Evolutionary conservation across 2,888 invertebrate genomes (phyloP), one percentile per base, ranked within the genome.

Genomic region (Andricus quercusramuli): DNA sequence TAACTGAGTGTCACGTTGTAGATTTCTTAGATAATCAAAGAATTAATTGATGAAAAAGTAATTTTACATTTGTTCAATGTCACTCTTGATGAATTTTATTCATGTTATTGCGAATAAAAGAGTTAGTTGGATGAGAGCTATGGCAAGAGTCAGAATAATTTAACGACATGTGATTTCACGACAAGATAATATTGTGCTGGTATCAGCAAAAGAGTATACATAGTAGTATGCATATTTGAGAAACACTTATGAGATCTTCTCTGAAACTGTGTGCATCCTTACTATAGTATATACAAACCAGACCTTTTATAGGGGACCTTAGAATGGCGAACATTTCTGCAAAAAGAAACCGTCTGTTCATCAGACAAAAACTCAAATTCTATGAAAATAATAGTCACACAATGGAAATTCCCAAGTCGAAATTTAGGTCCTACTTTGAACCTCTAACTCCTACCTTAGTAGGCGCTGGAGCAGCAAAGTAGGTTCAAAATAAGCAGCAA

Each of bases 141-240:
- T 25, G 62, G 22, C 62, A 79, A 70, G 77, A 83, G 79, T 82
- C 47, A 80, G 80, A 85, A 83, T 83, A 84, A 87, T 86, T 86
- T 86, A 86, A 86, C 84, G 84, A 83, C 85, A 85, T 81, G 81
- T 66, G 85, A 87, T 87, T 78, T 83, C 56, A 79, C 79, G 81
- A 68, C 70, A 77, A 83, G 86, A 87, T 86, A 83, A 62, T 62
- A 62, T 80, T 51, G 74, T 25, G 64, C 13, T 64, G 41, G 17
- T 80, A 80, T 82, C 77, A 80, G 78, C 80, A 37, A 37, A 37
- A 37, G 37, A 37, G 37, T 37, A 37, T 37, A 37, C 37, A 37
- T 37, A 37, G 37, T 37, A 37, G 82, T 79, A 78, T 65, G 78
- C 78, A 67, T 67, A 15, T 25, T 25, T 22, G 15, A 22, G 15